Evolutionary conservation across 2,888 invertebrate species (phyloP), one percentile per base, ranked within the genome.

Genomic region (Chloroclystis v-ata): DNA sequence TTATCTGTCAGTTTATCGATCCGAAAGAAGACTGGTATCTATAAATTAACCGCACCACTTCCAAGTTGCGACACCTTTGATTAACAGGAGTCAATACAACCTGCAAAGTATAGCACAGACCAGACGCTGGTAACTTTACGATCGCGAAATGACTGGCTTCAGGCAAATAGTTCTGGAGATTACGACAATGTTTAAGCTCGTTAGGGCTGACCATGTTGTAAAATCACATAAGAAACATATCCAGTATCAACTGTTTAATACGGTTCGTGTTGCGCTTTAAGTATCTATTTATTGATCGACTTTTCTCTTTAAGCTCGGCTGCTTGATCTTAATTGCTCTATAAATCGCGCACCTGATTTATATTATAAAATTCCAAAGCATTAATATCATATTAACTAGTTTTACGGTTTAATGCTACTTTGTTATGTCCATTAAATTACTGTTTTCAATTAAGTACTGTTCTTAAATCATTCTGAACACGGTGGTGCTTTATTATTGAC

Each of bases 131-230:
- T 63, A 57, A 60, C 54, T 56, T 58, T 55, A 55, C 49, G 58
- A 67, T 62, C 52, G 69, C 67, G 67, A 67, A 71, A 65, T 69
- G 65, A 69, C 66, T 73, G 20, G 74, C 75, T 67, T 33, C 40
- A 57, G 69, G 76, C 67, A 57, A 67, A 66, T 66, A 60, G 57
- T 61, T 59, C 56, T 41, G 52, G 54, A 65, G 65, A 65, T 67
- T 67, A 70, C 67, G 59, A 61, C 65, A 67, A 64, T 62, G 63
- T 65, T 69, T 61, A 54, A 63, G 64, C 43, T 55, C 37, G 43
- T 35, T 61, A 73, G 70, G 72, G 72, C 43, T 75, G 66, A 37
- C 52, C 53, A 39, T 9, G 13, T 28, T 33, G 16, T 10, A 40
- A 38, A 28, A 29, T 12, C 8, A 20, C 16, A 12, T 40, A 28